A percentile compares a stretch with the other conserved stretches of the same genome.
Evolutionary conservation across 2,888 invertebrate genomes (phyloP).

Genomic region (Cistogaster globosa): DNA sequence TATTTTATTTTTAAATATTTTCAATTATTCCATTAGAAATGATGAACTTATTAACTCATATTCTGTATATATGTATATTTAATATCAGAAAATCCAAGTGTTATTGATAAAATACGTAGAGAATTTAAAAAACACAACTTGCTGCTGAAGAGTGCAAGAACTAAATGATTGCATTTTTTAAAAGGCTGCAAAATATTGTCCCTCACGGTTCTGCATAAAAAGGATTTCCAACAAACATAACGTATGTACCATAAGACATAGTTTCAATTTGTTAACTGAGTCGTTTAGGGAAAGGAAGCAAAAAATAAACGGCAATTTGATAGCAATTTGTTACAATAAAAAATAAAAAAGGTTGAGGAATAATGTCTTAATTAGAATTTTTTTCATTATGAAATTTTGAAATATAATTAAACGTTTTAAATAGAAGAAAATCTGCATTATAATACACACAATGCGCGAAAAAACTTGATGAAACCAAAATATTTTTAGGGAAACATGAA

Average conservation of each 20-base stretch:
- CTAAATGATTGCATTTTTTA: constrained; percentile 81
- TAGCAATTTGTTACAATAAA: constrained; percentile 18
- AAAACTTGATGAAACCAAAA: no score
- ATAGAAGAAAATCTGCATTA: no score
- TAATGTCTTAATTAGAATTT: constrained; percentile 9
- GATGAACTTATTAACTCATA: constrained; percentile 51
- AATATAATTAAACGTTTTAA: no score
- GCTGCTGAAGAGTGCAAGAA: constrained; percentile 84
- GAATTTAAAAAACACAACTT: constrained; percentile 82
- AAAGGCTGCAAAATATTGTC: constrained; percentile 64
- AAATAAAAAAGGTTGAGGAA: constrained; percentile 12
- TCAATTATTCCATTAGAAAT: constrained; percentile 3
- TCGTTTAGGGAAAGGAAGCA: background rate
- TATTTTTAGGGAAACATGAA: no score
- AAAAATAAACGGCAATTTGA: constrained; percentile 12
- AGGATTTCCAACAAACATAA: constrained; percentile 36
- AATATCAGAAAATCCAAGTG: constrained; percentile 58
- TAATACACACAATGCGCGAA: no score
- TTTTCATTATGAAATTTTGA: background rate
- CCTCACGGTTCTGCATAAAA: constrained; percentile 47
- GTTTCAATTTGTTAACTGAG: constrained; percentile 11
- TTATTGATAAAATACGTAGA: constrained; percentile 72
- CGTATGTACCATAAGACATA: constrained; percentile 10
- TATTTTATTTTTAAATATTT: background rate
- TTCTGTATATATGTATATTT: constrained; percentile 51